These are phyloP conservation scores for Heterotis niloticus DNA, from an alignment of 2,113 vertebrate genomes.

Conservation along the genomic window DNA sequence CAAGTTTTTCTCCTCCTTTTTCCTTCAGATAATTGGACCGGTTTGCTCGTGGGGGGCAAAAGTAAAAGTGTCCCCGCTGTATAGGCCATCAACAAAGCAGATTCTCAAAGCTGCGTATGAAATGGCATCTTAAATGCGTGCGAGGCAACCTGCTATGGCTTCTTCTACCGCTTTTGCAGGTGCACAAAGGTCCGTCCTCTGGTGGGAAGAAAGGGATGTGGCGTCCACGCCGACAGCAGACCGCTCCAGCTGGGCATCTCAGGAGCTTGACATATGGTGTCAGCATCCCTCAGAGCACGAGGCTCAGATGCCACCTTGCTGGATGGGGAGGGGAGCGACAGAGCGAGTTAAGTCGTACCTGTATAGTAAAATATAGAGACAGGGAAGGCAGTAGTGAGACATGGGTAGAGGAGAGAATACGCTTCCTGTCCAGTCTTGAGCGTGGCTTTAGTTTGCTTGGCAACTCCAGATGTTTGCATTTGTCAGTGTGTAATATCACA, in stretches of 20 bases:
- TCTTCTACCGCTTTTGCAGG: not conserved
- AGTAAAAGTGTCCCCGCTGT: not conserved
- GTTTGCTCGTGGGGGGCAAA: too few relatives aligned
- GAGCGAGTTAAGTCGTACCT: not conserved
- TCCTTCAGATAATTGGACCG: not conserved
- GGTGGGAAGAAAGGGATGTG: not conserved
- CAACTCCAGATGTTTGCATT: too few relatives aligned
- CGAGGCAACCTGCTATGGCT: not conserved
- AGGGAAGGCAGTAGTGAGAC: not conserved
- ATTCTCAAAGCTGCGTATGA: not conserved
- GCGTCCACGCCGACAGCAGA: constrained; percentile 37
- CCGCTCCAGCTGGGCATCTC: constrained; percentile 48
- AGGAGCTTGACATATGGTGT: constrained; percentile 30
- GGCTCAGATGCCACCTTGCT: not conserved
- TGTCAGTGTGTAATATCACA: not conserved
- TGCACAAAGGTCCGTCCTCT: not conserved
- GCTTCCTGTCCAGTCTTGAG: not conserved
- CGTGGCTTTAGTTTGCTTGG: not conserved
- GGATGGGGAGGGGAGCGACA: not conserved
- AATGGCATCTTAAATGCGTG: not conserved
- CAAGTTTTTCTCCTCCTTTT: not conserved
- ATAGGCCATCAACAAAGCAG: not conserved
- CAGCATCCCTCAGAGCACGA: not conserved
- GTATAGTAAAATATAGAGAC: not conserved
- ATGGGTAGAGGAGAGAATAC: not conserved